Evolutionary conservation across 2,888 invertebrate species (phyloP), one percentile per base, ranked within the genome.

Genomic region (Glaucopsyche alexis): DNA sequence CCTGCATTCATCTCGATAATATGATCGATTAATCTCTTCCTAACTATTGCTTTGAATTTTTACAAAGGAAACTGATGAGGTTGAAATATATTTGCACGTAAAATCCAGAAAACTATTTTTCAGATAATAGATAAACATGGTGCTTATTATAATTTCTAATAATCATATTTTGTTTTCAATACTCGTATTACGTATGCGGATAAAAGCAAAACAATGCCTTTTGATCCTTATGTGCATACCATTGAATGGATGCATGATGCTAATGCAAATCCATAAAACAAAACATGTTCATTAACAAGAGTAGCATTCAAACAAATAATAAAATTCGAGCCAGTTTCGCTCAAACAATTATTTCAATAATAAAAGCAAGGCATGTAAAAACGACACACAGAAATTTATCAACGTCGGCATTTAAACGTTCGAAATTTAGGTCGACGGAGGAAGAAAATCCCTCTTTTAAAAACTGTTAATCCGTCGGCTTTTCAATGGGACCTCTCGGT

Each of bases 401-500:
- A 40, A 66, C 66, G 65, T 66, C 66, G 49, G 50, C 50, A 72
- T 66, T 66, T 72, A 42, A 64, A 49, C 65, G 67, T 74, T 50
- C 70, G 69, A 76, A 75, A 75, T 80, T 77, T 79, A 76, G 80
- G 81, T 79, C 81, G 79, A 77, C 71, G 71, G 71, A 72, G 67
- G 74, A 75, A 74, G 74, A 76, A 79, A 77, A 79, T 77, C 76
- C 79, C 77, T 77, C 79, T 80, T 80, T 77, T 80, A 81, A 80
- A 78, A 80, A 78, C 78, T 74, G 78, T 76, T 82, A 81, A 83
- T 81, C 79, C 80, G 60, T 65, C 69, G 76, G 79, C 78, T 80
- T 78, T 79, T 75, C 76, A 76, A 76, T 76, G 74, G 74, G 67
- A 71, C 78, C 77, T 78, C 78, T 77, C 79, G 77, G 77, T 77